These are phyloP conservation scores for Limosa lapponica DNA, from an alignment of 2,797 vertebrate species.

Conservation along the genomic window DNA sequence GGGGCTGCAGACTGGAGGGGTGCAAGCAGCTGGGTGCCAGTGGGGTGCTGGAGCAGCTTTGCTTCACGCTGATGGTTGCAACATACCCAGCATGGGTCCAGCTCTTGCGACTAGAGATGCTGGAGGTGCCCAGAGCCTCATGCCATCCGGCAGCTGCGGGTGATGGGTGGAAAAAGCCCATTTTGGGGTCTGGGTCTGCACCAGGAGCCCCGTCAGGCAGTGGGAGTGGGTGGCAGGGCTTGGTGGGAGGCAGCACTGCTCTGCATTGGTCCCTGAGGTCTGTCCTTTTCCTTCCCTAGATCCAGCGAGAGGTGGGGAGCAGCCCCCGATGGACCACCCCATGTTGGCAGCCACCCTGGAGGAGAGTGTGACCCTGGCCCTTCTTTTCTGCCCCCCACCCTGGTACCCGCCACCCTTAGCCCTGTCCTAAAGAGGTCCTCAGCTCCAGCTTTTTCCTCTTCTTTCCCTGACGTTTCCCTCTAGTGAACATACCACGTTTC, in stretches of 20 bases:
- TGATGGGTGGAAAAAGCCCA: accelerated
- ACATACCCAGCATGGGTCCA: accelerated
- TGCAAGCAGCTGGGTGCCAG: neutral
- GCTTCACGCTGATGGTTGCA: neutral
- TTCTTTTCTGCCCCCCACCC: neutral
- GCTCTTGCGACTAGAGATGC: neutral
- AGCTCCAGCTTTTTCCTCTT: neutral
- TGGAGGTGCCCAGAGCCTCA: neutral
- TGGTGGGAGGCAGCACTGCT: neutral
- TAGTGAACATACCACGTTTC: accelerated
- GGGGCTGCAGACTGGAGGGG: neutral
- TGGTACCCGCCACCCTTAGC: accelerated
- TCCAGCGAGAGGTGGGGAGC: neutral
- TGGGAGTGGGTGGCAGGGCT: neutral
- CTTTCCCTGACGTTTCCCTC: neutral
- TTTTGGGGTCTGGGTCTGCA: neutral
- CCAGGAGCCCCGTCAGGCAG: accelerated
- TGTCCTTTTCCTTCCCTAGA: neutral
- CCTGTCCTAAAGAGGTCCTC: neutral
- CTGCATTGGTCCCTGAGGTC: neutral
- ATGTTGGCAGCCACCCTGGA: neutral
- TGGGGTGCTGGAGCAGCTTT: neutral
- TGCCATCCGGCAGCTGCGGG: neutral
- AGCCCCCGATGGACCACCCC: accelerated
- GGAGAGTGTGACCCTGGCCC: neutral